Evolutionary conservation across 37 sponge, comb jelly and placozoan genomes (phyloP).

Genomic region (Crambe crambe): DNA sequence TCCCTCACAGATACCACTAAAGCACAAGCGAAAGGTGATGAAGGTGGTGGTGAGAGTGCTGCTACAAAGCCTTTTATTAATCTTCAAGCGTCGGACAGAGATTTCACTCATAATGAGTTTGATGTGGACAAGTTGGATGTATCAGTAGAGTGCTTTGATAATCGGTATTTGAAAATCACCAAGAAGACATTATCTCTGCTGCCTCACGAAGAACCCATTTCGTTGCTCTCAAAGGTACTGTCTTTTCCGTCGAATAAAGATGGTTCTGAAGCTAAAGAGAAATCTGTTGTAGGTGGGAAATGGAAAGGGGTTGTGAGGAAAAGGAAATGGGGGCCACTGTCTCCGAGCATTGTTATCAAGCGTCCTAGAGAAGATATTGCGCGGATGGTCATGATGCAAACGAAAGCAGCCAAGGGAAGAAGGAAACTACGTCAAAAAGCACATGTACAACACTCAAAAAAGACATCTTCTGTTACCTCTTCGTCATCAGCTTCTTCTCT

Average conservation of each 20-base stretch:
- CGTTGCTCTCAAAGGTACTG: not conserved
- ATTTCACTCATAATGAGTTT: not conserved
- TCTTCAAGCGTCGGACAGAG: not conserved
- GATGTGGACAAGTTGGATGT: not conserved
- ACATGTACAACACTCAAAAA: not conserved
- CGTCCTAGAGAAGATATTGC: not conserved
- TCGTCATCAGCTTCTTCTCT: not conserved
- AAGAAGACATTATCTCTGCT: not conserved
- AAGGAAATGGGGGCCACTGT: conserved; percentile 9
- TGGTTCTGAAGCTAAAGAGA: not conserved
- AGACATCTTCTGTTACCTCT: not conserved
- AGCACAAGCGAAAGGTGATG: not conserved
- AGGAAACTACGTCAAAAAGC: not conserved
- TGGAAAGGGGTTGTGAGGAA: not conserved
- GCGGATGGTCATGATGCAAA: conserved; percentile 1
- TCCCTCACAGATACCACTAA: not conserved
- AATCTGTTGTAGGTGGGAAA: not conserved
- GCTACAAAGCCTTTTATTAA: no score
- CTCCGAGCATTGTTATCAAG: conserved; percentile 6
- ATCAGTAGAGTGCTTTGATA: not conserved
- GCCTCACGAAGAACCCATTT: not conserved
- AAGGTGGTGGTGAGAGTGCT: not conserved
- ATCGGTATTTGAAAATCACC: not conserved
- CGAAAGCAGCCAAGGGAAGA: not conserved
- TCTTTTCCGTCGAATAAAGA: not conserved